These are phyloP conservation scores for Phalacrocorax carbo DNA, from an alignment of 2,113 vertebrate genomes.

Conservation along the genomic window DNA sequence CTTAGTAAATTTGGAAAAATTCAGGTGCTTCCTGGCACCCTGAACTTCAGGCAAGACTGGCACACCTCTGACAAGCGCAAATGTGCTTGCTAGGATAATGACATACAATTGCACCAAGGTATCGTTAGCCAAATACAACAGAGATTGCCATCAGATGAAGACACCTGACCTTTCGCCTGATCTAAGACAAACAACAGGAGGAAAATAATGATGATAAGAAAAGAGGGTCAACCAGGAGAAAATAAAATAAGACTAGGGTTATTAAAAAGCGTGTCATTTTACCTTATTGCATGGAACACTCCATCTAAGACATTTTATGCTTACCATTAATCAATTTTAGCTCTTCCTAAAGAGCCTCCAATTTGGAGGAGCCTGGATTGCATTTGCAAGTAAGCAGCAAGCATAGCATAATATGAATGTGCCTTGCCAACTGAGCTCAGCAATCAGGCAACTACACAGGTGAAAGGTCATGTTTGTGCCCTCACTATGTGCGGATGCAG, in stretches of 20 bases:
- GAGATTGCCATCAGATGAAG: not conserved
- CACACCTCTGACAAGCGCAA: not conserved
- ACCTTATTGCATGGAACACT: not conserved
- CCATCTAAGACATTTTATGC: not conserved
- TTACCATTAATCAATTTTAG: not conserved
- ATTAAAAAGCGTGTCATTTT: not conserved
- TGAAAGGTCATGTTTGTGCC: not conserved
- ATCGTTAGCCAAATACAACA: not conserved
- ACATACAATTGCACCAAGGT: not conserved
- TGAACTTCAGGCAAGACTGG: not conserved
- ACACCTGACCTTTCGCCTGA: not conserved
- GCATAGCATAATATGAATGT: fast-evolving
- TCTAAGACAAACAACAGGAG: not conserved
- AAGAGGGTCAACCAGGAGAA: not conserved
- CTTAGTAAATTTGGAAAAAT: not conserved
- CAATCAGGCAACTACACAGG: fast-evolving
- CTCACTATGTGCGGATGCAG: not conserved
- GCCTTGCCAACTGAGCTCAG: not conserved
- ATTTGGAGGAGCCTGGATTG: not conserved
- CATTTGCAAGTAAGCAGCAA: not conserved
- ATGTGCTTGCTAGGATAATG: not conserved
- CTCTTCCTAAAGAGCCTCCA: not conserved
- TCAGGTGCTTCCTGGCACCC: not conserved
- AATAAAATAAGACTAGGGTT: not conserved
- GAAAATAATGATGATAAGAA: not conserved